Evolutionary conservation across 2,797 vertebrate species (phyloP).

Genomic region (Malurus splendens): DNA sequence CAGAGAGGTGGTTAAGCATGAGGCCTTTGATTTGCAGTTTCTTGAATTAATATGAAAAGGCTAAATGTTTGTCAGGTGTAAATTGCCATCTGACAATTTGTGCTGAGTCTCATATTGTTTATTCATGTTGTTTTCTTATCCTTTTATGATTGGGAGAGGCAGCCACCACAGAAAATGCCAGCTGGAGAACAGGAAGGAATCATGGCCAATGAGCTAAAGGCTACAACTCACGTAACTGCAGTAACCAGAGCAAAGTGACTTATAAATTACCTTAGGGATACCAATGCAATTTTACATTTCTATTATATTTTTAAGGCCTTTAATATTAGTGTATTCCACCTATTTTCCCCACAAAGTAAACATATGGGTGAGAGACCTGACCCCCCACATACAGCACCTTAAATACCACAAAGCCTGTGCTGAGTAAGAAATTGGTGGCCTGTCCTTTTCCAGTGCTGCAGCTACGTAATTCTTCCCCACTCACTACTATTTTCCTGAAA

Average conservation of each 20-base stretch:
- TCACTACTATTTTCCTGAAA: slow-evolving; percentile 35
- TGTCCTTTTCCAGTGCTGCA: not conserved
- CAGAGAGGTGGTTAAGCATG: not conserved
- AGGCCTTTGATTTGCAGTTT: not conserved
- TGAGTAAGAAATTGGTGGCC: not conserved
- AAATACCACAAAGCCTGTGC: not conserved
- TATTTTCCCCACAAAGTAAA: not conserved
- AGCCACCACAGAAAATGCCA: not conserved
- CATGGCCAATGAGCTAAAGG: not conserved
- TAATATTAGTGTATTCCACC: not conserved
- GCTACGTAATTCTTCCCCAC: not conserved
- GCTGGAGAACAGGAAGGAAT: not conserved
- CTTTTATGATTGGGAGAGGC: not conserved
- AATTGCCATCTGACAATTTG: not conserved
- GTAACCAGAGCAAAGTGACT: not conserved
- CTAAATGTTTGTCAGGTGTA: not conserved
- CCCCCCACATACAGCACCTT: not conserved
- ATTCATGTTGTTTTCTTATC: not conserved
- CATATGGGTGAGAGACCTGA: not conserved
- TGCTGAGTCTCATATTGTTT: not conserved
- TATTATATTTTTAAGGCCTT: not conserved
- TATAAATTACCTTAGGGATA: not conserved
- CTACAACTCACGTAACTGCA: not conserved
- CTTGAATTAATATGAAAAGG: not conserved
- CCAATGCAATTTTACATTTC: not conserved